Percentiles rank a stretch among this genome's conserved stretches.
These are phyloP conservation scores for Cryptomyrus ogoouensis DNA, from an alignment of 2,113 vertebrate genomes.

Conservation along the genomic window DNA sequence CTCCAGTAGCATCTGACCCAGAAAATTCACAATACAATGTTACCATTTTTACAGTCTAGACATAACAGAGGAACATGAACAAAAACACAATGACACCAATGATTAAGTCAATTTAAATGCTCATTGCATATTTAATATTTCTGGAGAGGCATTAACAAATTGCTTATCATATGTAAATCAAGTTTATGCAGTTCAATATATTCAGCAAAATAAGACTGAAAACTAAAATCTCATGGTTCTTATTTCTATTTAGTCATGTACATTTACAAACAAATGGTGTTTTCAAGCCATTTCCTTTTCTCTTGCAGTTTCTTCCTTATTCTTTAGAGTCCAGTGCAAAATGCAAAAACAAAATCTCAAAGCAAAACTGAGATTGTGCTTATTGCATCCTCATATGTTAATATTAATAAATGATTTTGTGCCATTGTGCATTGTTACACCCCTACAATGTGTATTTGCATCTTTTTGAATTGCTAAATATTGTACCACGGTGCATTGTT, in stretches of 20 bases:
- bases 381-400: not conserved
- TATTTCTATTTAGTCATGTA: not conserved
- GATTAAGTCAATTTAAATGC: slow-evolving; percentile 31
- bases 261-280: not conserved
- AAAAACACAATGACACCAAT: not conserved
- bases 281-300: not conserved
- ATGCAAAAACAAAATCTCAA: not conserved
- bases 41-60: not conserved
- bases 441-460: not conserved
- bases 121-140: slow-evolving; percentile 52
- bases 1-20: not conserved
- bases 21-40: not conserved
- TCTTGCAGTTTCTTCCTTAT: not conserved
- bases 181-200: slow-evolving; percentile 21
- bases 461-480: not conserved
- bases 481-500: not conserved
- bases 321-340: not conserved
- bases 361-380: not conserved
- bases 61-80: not conserved
- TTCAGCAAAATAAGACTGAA: not conserved
- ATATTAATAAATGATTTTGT: not conserved
- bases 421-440: not conserved
- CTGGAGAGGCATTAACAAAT: slow-evolving; percentile 35
- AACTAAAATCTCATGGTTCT: not conserved
- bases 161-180: slow-evolving; percentile 33